Percentiles rank a stretch among this genome's conserved stretches.
These are phyloP conservation scores for Parnassius glacialis DNA, from an alignment of 2,888 invertebrate species.

Conservation along the genomic window DNA sequence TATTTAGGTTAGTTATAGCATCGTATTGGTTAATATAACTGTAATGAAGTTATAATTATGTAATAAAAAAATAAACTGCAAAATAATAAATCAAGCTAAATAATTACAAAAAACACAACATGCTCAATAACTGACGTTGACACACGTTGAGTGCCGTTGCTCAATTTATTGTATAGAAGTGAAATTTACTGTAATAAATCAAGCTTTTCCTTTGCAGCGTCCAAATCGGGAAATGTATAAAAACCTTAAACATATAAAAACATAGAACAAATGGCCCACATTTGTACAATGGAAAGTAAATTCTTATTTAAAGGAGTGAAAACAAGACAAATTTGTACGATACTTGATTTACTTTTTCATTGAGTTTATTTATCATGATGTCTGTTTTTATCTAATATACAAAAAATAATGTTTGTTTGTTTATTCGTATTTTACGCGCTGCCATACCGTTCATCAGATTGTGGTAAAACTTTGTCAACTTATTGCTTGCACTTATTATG, in stretches of 20 bases:
- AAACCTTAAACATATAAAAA: no score
- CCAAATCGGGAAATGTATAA: slow-evolving; percentile 2
- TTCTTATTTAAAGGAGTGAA: not conserved
- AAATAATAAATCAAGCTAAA: no score
- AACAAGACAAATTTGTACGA: slow-evolving; percentile 11
- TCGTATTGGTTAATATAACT: no score
- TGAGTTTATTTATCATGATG: not conserved
- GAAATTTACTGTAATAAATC: slow-evolving; percentile 8
- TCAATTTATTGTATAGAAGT: slow-evolving; percentile 14
- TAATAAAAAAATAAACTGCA: no score
- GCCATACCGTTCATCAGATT: no score
- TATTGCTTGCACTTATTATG: no score
- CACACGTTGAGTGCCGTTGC: not conserved
- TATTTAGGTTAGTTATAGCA: no score
- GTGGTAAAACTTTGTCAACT: no score
- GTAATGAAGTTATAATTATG: no score
- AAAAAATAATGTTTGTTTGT: not conserved
- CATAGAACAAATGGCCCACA: not conserved
- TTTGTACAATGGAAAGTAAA: not conserved
- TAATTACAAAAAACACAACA: not conserved
- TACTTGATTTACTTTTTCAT: slow-evolving; percentile 2
- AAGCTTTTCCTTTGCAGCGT: slow-evolving; percentile 4
- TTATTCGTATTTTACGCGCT: no score
- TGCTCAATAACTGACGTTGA: slow-evolving; percentile 4
- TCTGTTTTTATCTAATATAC: slow-evolving; percentile 4